Percentiles rank a stretch among this genome's conserved stretches.
Evolutionary conservation across 2,797 vertebrate species (phyloP).

Genomic region (Pelodytes ibericus): DNA sequence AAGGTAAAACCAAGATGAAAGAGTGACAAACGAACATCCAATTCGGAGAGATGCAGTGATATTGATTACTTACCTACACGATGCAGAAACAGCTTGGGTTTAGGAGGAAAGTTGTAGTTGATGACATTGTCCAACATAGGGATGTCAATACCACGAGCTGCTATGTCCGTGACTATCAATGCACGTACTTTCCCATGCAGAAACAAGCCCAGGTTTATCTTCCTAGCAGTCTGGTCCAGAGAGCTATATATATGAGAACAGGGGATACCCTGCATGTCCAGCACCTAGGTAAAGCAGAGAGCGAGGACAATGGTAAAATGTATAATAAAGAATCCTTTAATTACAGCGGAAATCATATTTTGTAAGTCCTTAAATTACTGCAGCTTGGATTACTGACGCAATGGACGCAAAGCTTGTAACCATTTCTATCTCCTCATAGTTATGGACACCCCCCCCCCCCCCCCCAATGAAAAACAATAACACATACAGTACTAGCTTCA

Average conservation of each 20-base stretch:
- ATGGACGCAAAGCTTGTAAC: no score
- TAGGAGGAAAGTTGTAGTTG: slow-evolving; percentile 97
- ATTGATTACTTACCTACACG: slow-evolving; percentile 84
- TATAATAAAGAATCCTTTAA: no score
- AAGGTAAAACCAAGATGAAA: not conserved
- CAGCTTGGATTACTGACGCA: no score
- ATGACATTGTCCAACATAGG: slow-evolving; percentile 95
- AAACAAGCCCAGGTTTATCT: slow-evolving; percentile 96
- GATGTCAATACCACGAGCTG: slow-evolving; percentile 95
- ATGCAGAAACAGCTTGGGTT: slow-evolving; percentile 93
- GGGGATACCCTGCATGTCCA: slow-evolving; percentile 78
- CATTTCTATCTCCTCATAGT: not conserved
- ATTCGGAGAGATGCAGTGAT: not conserved
- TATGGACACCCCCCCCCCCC: not conserved
- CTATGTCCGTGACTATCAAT: slow-evolving; percentile 92
- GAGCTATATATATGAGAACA: slow-evolving; percentile 95
- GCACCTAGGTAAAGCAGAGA: slow-evolving; percentile 70
- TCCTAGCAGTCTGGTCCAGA: slow-evolving; percentile 94
- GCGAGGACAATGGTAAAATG: not conserved
- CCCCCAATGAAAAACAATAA: no score
- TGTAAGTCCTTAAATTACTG: no score
- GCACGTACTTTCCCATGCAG: slow-evolving; percentile 87
- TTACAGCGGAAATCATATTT: no score
- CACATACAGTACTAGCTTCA: no score
- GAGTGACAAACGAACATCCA: not conserved